Evolutionary conservation across 2,797 vertebrate species (phyloP).

Genomic region (Cichlasoma orientale): DNA sequence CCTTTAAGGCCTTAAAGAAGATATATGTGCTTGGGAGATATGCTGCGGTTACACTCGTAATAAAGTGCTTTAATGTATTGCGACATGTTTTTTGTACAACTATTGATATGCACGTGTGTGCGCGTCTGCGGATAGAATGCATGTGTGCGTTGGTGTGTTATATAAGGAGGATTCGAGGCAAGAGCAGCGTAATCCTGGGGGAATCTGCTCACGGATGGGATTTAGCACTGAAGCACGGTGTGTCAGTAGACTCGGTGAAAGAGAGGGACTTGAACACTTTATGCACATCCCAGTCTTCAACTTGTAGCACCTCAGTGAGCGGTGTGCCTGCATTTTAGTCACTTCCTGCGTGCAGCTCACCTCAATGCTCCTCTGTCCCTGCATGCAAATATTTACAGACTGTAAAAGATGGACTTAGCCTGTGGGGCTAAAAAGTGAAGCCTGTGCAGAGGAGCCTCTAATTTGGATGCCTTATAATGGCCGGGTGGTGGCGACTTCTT

Average conservation of each 20-base stretch:
- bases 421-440: neutral
- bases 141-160: conserved; percentile 40
- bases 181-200: conserved; percentile 55
- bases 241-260: conserved; percentile 18
- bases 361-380: neutral
- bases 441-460: neutral
- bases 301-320: neutral
- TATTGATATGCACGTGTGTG: neutral
- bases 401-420: neutral
- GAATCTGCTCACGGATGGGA: conserved; percentile 60
- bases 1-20: neutral
- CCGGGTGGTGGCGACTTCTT: neutral
- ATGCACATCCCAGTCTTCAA: conserved; percentile 12
- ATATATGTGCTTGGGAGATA: neutral
- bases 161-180: conserved; percentile 58
- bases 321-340: neutral
- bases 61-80: conserved; percentile 1
- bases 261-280: conserved; percentile 16
- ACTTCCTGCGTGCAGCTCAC: neutral
- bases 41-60: neutral
- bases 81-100: neutral
- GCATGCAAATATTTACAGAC: conserved; percentile 1
- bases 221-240: conserved; percentile 31
- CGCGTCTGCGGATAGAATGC: neutral
- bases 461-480: too few species aligned